Base-by-base conservation (phyloP, 2,797 vertebrate species). In the Sebastes matsubarae region DNA sequence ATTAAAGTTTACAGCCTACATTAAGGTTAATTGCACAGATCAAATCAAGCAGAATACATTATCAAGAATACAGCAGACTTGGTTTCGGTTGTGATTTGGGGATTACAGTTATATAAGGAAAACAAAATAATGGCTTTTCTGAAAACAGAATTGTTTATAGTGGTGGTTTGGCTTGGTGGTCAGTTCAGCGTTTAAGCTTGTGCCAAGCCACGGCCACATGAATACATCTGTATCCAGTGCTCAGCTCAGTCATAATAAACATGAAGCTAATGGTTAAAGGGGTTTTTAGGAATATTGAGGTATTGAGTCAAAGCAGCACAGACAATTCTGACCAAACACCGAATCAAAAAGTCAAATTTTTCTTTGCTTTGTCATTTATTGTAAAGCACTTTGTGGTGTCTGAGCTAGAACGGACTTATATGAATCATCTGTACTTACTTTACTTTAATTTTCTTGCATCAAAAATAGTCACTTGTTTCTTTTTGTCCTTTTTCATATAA, bases 241-340 rank as follows among this genome's bases (percentile, higher is more conserved):
- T 70, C 72, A 57, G 68, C 30, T 63, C 72, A 57, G 66, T 69
- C 79, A 72, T 72, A 71, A 74, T 74, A 54, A 68, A 59, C 70
- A 70, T 22, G 24, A 59, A 72, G 50, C 36, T 59, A 66, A 68
- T 59, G 27, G 36, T 52, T 52, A 13, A 29, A 50, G 46, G 16
- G 36, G 14, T 27, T 52, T 42, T 68, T 22, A 52, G 16, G 29
- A 52, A 14, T 30, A 52, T 22, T 30, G 27, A 54, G 12, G 27
- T 68, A 30, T 32, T n/a, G 27, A 68, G 27, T 52, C 25, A 50
- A 50, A 42, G 7, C 27, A 13, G 24, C 3, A 18, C 1, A 30
- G 58, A 30, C 29, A 14, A 10, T 20, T 30, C 16, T 20, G 24
- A 60, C 58, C 58, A 30, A 60, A 50, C 54, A 42, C 14, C 7